These are phyloP conservation scores for Megamerina dolium DNA, from an alignment of 2,888 invertebrate species.

Conservation along the genomic window DNA sequence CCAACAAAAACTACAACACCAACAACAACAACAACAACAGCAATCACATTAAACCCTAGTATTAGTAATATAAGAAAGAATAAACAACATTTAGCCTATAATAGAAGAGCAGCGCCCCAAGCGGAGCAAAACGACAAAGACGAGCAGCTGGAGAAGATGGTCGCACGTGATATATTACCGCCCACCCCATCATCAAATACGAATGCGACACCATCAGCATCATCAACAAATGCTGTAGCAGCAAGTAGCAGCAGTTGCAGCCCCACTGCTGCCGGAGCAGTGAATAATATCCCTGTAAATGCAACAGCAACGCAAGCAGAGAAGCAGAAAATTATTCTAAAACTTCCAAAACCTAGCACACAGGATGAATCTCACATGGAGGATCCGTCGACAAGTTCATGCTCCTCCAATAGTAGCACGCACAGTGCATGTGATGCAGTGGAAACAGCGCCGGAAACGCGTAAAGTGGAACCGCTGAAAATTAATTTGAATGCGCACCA, in stretches of 20 bases:
- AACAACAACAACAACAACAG: constrained; percentile 7
- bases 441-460: constrained; percentile 19
- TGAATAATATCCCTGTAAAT: constrained; percentile 9
- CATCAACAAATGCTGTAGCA: constrained; percentile 15
- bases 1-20: constrained; percentile 17
- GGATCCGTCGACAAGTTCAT: constrained; percentile 19
- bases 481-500: constrained; percentile 40
- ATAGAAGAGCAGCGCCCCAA: too few species aligned
- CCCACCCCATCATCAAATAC: too few species aligned
- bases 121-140: too few species aligned
- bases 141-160: too few species aligned
- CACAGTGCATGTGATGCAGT: constrained; percentile 1
- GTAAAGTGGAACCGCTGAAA: constrained; percentile 49
- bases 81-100: constrained; percentile 9
- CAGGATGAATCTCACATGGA: constrained; percentile 27
- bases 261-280: constrained; percentile 5
- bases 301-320: constrained; percentile 10
- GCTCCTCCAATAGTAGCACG: constrained; percentile 14
- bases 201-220: constrained; percentile 17
- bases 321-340: constrained; percentile 24
- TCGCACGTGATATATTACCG: constrained; percentile 17
- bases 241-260: constrained; percentile 5
- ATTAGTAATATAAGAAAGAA: constrained; percentile 23
- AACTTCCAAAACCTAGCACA: constrained; percentile 20
- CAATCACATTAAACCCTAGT: constrained; percentile 18